phyloP scores from a whole-genome alignment of 2,888 invertebrate species.

The Tetranychus truncatus region DNA sequence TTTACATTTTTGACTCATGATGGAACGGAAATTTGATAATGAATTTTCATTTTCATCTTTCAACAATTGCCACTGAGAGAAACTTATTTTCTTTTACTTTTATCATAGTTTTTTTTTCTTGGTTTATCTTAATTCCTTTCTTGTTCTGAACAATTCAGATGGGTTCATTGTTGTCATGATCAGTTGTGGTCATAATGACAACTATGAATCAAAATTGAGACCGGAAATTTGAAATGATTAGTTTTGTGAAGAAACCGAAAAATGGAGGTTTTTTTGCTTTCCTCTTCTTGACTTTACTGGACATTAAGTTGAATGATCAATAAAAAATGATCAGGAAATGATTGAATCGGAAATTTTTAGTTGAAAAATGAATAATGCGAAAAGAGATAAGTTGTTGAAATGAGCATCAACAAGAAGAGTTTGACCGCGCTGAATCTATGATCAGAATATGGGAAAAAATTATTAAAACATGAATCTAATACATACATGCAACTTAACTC shows the following conservation, averaged over 20 bases:
- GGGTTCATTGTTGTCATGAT: neutral
- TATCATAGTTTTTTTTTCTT: neutral
- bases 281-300: neutral
- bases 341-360: neutral
- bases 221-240: neutral
- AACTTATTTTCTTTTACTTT: neutral
- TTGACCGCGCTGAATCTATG: no score
- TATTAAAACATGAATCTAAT: no score
- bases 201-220: neutral
- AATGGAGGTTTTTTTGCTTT: no score
- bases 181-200: neutral
- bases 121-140: neutral
- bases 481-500: no score
- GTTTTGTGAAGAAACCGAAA: neutral
- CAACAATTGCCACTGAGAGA: no score
- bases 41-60: no score
- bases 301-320: neutral
- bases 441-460: no score
- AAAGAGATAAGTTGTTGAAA: neutral
- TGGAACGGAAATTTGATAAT: no score
- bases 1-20: neutral
- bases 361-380: neutral
- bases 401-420: no score
- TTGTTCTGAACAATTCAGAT: neutral
- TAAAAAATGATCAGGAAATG: conserved; percentile 4